Evolutionary conservation across 2,113 vertebrate species (phyloP).

Genomic region (Bujurquina vittata): DNA sequence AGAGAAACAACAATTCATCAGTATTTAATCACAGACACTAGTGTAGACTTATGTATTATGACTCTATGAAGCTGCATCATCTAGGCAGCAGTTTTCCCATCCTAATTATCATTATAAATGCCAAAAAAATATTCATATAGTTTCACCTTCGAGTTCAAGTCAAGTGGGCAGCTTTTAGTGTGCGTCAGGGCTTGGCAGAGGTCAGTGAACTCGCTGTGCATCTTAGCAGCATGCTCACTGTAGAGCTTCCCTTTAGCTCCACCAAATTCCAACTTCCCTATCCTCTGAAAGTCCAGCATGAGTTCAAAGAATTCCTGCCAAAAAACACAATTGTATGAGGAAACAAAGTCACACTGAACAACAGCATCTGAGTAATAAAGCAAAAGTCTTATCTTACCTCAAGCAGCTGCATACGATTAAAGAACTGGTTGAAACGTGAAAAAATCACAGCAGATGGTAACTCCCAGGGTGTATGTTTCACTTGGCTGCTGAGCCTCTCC

Average conservation of each 20-base stretch:
- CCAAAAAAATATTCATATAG: neutral
- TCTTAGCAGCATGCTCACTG: conserved; percentile 73
- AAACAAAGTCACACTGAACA: neutral
- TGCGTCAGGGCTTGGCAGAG: conserved; percentile 77
- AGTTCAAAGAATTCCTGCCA: conserved; percentile 80
- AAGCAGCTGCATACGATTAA: conserved; percentile 77
- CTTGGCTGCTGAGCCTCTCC: conserved; percentile 68
- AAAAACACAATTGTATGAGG: neutral
- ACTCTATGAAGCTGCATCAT: neutral
- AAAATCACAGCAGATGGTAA: conserved; percentile 85
- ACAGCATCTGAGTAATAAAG: neutral
- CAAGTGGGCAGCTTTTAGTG: conserved; percentile 69
- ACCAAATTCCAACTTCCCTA: conserved; percentile 85
- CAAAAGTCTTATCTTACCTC: conserved; percentile 73
- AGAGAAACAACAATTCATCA: conserved; percentile 13
- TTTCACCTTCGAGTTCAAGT: conserved; percentile 77
- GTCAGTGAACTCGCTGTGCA: conserved; percentile 77
- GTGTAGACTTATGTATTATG: neutral
- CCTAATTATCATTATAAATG: neutral
- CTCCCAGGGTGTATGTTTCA: conserved; percentile 79
- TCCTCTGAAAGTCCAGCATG: conserved; percentile 82
- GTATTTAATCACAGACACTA: neutral
- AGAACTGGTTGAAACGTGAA: conserved; percentile 80
- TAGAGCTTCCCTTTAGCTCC: conserved; percentile 77
- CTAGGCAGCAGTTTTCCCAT: neutral